These are phyloP conservation scores for Suricata suricatta DNA, from an alignment of 2,113 vertebrate species.

Conservation along the genomic window DNA sequence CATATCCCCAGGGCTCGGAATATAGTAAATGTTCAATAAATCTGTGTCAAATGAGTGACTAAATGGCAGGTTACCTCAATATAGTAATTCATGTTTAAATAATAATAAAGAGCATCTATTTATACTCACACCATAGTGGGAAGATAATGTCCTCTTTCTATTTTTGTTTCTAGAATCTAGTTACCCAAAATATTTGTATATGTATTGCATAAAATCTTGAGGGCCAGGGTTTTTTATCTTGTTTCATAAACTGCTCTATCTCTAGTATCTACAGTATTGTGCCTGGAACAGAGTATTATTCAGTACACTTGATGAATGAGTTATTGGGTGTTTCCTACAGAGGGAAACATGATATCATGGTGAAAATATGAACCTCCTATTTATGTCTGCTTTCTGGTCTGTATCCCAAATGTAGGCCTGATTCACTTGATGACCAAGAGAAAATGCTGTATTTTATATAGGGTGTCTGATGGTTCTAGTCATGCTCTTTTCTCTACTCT, in stretches of 20 bases:
- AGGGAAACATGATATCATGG: background rate
- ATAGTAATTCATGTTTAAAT: background rate
- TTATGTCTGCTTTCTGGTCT: background rate
- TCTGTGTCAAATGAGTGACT: background rate
- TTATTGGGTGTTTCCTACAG: background rate
- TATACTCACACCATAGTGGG: background rate
- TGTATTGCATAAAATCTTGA: background rate
- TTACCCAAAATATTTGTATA: background rate
- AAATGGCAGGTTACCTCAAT: background rate
- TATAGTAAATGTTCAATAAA: background rate
- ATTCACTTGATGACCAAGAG: background rate
- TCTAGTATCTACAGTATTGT: background rate
- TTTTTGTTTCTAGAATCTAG: background rate
- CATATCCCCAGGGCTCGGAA: background rate
- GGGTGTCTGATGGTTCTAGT: background rate
- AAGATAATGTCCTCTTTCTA: background rate
- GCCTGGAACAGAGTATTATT: background rate
- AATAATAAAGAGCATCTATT: background rate
- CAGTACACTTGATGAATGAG: background rate
- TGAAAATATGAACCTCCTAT: background rate
- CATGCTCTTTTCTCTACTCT: background rate
- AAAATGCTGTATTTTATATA: background rate
- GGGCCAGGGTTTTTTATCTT: background rate
- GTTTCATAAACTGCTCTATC: background rate
- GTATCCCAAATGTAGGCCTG: background rate